Evolutionary conservation across 2,797 vertebrate genomes (phyloP).

Genomic region (Merluccius polli): DNA sequence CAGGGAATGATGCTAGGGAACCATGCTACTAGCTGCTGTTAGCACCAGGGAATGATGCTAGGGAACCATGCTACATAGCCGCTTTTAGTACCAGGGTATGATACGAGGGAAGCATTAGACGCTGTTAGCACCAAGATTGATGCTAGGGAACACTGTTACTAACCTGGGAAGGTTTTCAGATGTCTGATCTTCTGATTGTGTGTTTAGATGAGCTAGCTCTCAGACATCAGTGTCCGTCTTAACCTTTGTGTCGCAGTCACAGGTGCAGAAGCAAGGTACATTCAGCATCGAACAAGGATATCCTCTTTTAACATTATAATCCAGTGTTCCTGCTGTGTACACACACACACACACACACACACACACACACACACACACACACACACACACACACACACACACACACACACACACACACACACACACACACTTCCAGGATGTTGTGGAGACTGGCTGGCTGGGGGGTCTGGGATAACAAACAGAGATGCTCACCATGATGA

Average conservation of each 20-base stretch:
- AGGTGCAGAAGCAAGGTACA: neutral
- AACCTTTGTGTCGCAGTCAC: neutral
- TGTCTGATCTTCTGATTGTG: neutral
- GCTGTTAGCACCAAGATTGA: too few relatives aligned
- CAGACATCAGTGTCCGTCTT: neutral
- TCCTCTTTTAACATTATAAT: neutral
- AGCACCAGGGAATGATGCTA: too few relatives aligned
- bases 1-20: too few relatives aligned
- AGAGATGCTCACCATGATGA: slow-evolving; percentile 31
- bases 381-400: neutral
- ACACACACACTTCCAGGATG: slow-evolving; percentile 46
- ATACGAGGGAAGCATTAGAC: too few relatives aligned
- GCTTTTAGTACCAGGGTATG: too few relatives aligned
- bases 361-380: neutral
- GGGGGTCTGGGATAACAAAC: slow-evolving; percentile 40
- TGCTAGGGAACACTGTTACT: too few relatives aligned
- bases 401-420: neutral
- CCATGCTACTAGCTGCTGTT: too few relatives aligned
- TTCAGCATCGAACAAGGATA: neutral
- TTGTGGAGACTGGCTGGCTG: slow-evolving; percentile 39
- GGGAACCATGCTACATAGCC: too few relatives aligned
- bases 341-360: neutral
- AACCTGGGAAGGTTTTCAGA: too few relatives aligned
- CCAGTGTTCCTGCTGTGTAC: neutral
- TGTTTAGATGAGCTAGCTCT: neutral